Evolutionary conservation across 92 coral and sea anemone species (phyloP).

Genomic region (Scolanthus callimorphus): DNA sequence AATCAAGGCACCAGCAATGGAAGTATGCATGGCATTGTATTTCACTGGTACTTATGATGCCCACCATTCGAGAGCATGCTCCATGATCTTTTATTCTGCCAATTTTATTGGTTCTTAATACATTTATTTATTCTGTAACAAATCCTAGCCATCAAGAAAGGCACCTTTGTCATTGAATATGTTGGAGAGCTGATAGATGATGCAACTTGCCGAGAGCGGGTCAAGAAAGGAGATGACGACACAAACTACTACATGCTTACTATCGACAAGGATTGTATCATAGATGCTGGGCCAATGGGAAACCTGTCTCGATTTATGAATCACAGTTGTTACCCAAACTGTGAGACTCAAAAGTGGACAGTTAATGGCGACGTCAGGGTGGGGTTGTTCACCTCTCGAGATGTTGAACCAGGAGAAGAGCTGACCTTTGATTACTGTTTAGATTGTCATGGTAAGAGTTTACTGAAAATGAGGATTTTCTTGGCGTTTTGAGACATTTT

Average conservation of each 20-base stretch:
- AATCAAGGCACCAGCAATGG: no score
- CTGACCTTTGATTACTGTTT: slow-evolving; percentile 89
- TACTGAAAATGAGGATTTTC: no score
- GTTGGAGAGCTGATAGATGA: slow-evolving; percentile 97
- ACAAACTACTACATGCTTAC: slow-evolving; percentile 96
- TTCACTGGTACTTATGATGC: no score
- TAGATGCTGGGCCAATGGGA: slow-evolving; percentile 99
- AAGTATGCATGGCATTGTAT: no score
- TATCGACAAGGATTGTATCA: slow-evolving; percentile 94
- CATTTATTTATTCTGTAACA: no score
- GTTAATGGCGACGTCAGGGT: slow-evolving; percentile 94
- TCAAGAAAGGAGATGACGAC: slow-evolving; percentile 93
- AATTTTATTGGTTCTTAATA: no score
- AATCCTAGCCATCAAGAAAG: slow-evolving; percentile 73
- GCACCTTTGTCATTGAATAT: slow-evolving; percentile 91
- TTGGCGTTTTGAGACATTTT: no score
- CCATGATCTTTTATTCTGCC: no score
- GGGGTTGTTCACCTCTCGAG: slow-evolving; percentile 92
- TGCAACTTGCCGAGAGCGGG: slow-evolving; percentile 89
- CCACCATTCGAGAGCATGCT: no score
- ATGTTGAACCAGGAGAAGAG: slow-evolving; percentile 80
- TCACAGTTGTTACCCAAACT: slow-evolving; percentile 95
- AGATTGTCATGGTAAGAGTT: slow-evolving; percentile 97
- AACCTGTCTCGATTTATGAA: slow-evolving; percentile 94
- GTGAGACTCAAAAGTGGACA: slow-evolving; percentile 99